Percentiles rank a stretch among this genome's conserved stretches.
Evolutionary conservation across 2,888 invertebrate genomes (phyloP).

Genomic region (Sesia apiformis): DNA sequence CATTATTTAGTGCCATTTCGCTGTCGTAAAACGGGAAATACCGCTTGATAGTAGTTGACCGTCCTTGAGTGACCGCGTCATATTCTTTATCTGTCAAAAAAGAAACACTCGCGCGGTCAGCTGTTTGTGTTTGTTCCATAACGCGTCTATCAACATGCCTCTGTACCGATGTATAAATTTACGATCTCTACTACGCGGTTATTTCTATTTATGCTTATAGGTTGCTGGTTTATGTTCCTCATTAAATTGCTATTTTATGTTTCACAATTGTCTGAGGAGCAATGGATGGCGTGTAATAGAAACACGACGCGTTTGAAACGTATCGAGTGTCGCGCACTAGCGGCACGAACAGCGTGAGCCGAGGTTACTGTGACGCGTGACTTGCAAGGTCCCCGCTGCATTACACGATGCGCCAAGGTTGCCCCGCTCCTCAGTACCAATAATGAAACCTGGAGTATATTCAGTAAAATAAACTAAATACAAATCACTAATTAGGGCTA

Average conservation of each 20-base stretch:
- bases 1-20: slow-evolving; percentile 23
- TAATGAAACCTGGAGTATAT: slow-evolving; percentile 36
- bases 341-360: slow-evolving; percentile 62
- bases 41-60: slow-evolving; percentile 47
- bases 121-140: slow-evolving; percentile 66
- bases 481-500: neutral
- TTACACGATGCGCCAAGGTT: slow-evolving; percentile 75
- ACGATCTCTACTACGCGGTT: slow-evolving; percentile 13
- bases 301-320: slow-evolving; percentile 12
- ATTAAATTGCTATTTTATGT: neutral
- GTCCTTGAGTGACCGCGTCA: slow-evolving; percentile 70
- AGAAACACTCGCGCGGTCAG: slow-evolving; percentile 61
- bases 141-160: slow-evolving; percentile 60
- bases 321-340: slow-evolving; percentile 40
- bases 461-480: slow-evolving; percentile 1
- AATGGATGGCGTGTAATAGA: slow-evolving; percentile 21
- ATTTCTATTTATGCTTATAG: slow-evolving; percentile 12
- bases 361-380: slow-evolving; percentile 75
- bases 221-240: slow-evolving; percentile 18
- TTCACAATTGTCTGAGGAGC: slow-evolving; percentile 17
- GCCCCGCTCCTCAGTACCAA: slow-evolving; percentile 52
- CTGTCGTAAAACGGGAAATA: slow-evolving; percentile 56
- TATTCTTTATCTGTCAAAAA: slow-evolving; percentile 65
- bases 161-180: slow-evolving; percentile 18
- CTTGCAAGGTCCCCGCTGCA: slow-evolving; percentile 74